These are phyloP conservation scores for Catharus fuscescens DNA, from an alignment of 2,113 vertebrate genomes.

Conservation along the genomic window DNA sequence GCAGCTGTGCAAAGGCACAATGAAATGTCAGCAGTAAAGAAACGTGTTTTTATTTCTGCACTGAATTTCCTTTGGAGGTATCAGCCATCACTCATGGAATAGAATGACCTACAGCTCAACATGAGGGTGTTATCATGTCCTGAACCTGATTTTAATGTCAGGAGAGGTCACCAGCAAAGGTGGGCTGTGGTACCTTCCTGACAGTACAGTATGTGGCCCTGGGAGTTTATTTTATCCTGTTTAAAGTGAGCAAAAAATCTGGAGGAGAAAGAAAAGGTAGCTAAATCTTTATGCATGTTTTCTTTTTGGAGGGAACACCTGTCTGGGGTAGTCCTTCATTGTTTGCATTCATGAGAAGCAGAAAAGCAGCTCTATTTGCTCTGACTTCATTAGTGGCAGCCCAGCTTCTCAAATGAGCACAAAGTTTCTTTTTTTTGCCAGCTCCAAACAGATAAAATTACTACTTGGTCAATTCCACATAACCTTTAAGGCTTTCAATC, in stretches of 20 bases:
- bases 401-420: background rate
- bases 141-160: background rate
- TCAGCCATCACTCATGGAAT: background rate
- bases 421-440: background rate
- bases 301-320: background rate
- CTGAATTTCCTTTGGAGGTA: background rate
- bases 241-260: background rate
- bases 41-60: background rate
- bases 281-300: background rate
- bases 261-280: background rate
- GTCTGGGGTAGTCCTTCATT: background rate
- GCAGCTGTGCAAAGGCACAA: background rate
- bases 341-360: background rate
- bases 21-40: background rate
- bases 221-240: background rate
- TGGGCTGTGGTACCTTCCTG: background rate
- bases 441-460: slow-evolving; percentile 45
- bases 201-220: background rate
- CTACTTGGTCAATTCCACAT: slow-evolving; percentile 39
- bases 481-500: slow-evolving; percentile 52
- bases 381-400: slow-evolving; percentile 32
- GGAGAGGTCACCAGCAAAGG: background rate
- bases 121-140: background rate
- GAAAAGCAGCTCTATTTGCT: slow-evolving; percentile 13
- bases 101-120: background rate